Evolutionary conservation across 37 sponge, comb jelly and placozoan genomes (phyloP).

Genomic region (Eunapius fragilis): DNA sequence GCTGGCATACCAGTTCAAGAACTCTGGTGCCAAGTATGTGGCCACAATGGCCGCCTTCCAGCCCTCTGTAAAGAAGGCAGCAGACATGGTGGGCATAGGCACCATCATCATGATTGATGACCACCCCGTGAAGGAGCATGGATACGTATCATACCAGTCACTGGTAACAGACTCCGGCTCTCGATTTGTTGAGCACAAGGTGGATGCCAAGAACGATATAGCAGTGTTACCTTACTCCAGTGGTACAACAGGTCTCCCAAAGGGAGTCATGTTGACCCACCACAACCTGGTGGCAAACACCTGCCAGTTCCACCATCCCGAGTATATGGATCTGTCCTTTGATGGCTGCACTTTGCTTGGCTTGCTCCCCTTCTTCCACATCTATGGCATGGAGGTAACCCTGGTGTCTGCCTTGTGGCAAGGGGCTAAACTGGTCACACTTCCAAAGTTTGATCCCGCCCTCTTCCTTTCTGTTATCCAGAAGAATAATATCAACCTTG

Average conservation of each 20-base stretch:
- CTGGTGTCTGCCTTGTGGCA: constrained; percentile 39
- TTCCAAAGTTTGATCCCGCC: constrained; percentile 79
- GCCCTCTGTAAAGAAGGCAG: constrained; percentile 52
- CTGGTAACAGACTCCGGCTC: constrained; percentile 59
- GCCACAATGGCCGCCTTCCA: constrained; percentile 61
- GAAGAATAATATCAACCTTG: constrained; percentile 31
- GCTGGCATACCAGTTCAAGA: constrained; percentile 71
- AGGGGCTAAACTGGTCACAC: constrained; percentile 53
- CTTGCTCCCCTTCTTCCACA: constrained; percentile 84
- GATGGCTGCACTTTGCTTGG: constrained; percentile 18
- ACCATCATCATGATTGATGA: constrained; percentile 53
- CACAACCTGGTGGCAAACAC: constrained; percentile 65
- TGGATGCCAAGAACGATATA: constrained; percentile 45
- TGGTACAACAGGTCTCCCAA: constrained; percentile 91
- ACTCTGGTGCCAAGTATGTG: constrained; percentile 53
- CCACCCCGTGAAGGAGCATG: neutral
- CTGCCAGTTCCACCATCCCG: constrained; percentile 41
- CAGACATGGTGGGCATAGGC: constrained; percentile 15
- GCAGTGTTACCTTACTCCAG: constrained; percentile 85
- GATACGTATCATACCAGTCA: constrained; percentile 30
- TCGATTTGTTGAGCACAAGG: constrained; percentile 14
- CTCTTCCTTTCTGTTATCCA: constrained; percentile 61
- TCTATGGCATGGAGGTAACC: constrained; percentile 74
- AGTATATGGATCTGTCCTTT: constrained; percentile 1
- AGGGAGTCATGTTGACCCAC: constrained; percentile 90